Evolutionary conservation across 2,797 vertebrate species (phyloP).

Genomic region (Alfaro cultratus): DNA sequence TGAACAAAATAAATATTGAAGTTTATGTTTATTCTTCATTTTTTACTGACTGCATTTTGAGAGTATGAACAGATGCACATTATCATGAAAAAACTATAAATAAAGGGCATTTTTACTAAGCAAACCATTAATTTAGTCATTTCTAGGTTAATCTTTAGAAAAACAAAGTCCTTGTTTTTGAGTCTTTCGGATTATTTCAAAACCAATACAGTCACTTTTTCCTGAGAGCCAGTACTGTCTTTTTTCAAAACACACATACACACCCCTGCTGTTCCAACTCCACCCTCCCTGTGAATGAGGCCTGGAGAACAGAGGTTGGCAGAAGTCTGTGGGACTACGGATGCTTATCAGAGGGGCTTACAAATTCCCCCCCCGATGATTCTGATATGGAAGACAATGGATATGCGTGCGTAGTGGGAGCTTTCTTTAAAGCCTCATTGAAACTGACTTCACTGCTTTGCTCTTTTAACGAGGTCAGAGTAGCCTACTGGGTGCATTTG

Average conservation of each 20-base stretch:
- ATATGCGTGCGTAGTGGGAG: slow-evolving; percentile 70
- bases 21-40: neutral
- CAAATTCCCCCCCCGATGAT: slow-evolving; percentile 77
- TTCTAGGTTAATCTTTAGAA: neutral
- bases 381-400: slow-evolving; percentile 80
- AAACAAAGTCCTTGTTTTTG: neutral
- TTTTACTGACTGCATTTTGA: neutral
- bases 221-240: neutral
- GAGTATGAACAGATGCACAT: neutral
- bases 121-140: neutral
- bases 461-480: slow-evolving; percentile 71
- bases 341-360: slow-evolving; percentile 77
- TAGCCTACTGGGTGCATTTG: slow-evolving; percentile 60
- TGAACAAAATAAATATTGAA: neutral
- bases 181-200: neutral
- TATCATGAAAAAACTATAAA: neutral
- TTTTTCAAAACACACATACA: slow-evolving; percentile 32
- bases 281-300: slow-evolving; percentile 63
- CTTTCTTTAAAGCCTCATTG: slow-evolving; percentile 73
- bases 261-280: slow-evolving; percentile 56
- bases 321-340: slow-evolving; percentile 65
- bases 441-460: slow-evolving; percentile 69
- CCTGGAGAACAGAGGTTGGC: slow-evolving; percentile 74
- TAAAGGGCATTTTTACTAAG: neutral
- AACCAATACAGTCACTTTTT: neutral